phyloP scores from a whole-genome alignment of 2,797 vertebrate species.

The Apodemus agrarius region DNA sequence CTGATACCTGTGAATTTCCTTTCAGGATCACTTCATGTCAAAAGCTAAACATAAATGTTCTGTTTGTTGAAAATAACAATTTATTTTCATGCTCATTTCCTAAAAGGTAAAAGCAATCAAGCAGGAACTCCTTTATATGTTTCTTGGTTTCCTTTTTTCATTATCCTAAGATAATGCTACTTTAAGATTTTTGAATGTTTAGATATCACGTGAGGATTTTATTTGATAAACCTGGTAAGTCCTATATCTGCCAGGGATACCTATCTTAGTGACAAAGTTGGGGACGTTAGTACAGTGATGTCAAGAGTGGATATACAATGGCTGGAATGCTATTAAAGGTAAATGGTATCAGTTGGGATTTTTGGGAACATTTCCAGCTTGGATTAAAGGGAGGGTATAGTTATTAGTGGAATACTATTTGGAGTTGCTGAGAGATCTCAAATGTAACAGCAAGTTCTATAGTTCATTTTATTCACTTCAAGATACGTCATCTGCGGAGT shows the following conservation, averaged over 20 bases:
- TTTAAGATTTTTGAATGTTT: slow-evolving; percentile 6
- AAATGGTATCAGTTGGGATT: background rate
- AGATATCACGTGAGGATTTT: background rate
- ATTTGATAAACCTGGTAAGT: background rate
- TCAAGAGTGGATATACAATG: background rate
- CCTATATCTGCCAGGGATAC: background rate
- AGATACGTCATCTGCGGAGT: background rate
- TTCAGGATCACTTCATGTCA: slow-evolving; percentile 85
- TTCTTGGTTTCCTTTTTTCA: slow-evolving; percentile 56
- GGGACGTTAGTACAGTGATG: background rate
- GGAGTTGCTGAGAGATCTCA: background rate
- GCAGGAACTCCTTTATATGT: slow-evolving; percentile 64
- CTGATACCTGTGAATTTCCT: slow-evolving; percentile 85
- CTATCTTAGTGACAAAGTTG: background rate
- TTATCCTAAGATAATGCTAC: background rate
- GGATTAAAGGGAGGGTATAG: background rate
- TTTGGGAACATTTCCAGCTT: slow-evolving; percentile 20
- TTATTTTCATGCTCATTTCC: slow-evolving; percentile 90
- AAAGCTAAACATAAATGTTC: slow-evolving; percentile 86
- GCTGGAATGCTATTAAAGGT: background rate
- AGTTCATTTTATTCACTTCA: slow-evolving; percentile 46
- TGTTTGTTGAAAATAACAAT: slow-evolving; percentile 85
- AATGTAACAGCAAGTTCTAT: background rate
- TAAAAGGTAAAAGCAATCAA: slow-evolving; percentile 80
- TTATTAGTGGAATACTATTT: slow-evolving; percentile 32